Conservation (phyloP, 2,797 vertebrate genomes). For the Okamejei kenojei region DNA sequence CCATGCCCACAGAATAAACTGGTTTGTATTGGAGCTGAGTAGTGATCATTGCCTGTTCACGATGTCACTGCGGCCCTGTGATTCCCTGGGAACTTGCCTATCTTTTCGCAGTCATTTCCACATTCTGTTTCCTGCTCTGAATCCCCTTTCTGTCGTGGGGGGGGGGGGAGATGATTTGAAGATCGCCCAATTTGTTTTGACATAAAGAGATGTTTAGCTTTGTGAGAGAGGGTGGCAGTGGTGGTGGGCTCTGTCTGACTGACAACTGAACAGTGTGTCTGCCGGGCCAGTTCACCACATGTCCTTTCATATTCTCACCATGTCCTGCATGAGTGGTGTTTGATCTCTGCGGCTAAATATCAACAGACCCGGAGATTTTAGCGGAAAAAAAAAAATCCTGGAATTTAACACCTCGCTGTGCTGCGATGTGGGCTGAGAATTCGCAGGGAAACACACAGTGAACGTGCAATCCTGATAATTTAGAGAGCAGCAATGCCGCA, state of each 20-base stretch:
- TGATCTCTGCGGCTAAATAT: slow-evolving; percentile 70
- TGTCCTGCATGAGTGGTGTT: slow-evolving; percentile 61
- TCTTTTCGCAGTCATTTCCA: slow-evolving; percentile 30
- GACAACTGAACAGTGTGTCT: slow-evolving; percentile 58
- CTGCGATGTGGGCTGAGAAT: background rate
- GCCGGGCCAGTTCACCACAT: slow-evolving; percentile 55
- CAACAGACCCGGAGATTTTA: slow-evolving; percentile 64
- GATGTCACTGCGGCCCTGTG: background rate
- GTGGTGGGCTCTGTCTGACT: slow-evolving; percentile 53
- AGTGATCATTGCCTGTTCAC: slow-evolving; percentile 21
- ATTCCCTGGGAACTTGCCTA: background rate
- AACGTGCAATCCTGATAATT: background rate
- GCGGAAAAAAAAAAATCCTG: background rate
- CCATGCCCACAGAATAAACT: slow-evolving; percentile 4
- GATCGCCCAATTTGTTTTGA: slow-evolving; percentile 78
- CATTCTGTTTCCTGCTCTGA: slow-evolving; percentile 27
- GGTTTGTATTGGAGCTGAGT: background rate
- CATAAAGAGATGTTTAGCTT: slow-evolving; percentile 76
- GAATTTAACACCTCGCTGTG: slow-evolving; percentile 64
- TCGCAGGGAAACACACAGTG: background rate
- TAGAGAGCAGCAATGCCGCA: background rate
- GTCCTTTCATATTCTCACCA: slow-evolving; percentile 49
- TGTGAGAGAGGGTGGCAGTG: slow-evolving; percentile 61
- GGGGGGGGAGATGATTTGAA: slow-evolving; percentile 67
- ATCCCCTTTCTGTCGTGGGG: slow-evolving; percentile 39